Base-by-base conservation (phyloP, 1,140 invertebrate genomes). In the Drosophila ogumai region DNA sequence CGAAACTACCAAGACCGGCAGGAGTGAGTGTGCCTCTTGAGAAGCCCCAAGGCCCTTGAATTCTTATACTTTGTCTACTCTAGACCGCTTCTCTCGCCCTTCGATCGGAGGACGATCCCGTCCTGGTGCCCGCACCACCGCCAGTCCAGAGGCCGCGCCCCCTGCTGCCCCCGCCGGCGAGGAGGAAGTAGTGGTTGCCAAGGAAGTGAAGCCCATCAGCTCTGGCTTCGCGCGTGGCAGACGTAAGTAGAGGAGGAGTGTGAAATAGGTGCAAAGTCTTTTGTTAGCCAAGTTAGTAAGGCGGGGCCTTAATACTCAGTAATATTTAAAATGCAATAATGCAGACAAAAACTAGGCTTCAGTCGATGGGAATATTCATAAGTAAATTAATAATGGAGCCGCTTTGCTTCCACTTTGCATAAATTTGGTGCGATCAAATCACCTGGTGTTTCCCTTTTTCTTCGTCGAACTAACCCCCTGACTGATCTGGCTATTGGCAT, bases 131-230 rank as follows among this genome's bases (percentile, higher is more conserved):
- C 76, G 87, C 32, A 92, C 91, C 55, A 92, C 91, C 10, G 86
- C 92, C 52, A 73, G 65, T 7, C 75, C 88, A 4, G 74, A 79
- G 36, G 79, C 81, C 32, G 79, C 92, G 0, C 79, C 93, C 1
- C 81, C 91, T 0, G 65, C 86, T 3, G 79, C 86, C 1, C 82
- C 91, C 3, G 73, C 85, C 17, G 91, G 44, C 13, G 90, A 93
- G 43, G 91, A 93, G 56, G 92, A 90, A 43, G 67, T 75, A 1
- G 79, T 82, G 1, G 68, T 64, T 17, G 92, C 92, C 63, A 93
- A 94, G 72, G 93, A 93, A 56, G 88, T 91, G 10, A 94, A 94
- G 76, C 93, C 93, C 19, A 90, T 92, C n/a, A 85, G 69, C 69
- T 80, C 68, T 4, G 73, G 75, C n/a, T 90, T 91, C 19, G 75